Base-by-base conservation (phyloP, 1,140 invertebrate genomes). In the Sipha flava region DNA sequence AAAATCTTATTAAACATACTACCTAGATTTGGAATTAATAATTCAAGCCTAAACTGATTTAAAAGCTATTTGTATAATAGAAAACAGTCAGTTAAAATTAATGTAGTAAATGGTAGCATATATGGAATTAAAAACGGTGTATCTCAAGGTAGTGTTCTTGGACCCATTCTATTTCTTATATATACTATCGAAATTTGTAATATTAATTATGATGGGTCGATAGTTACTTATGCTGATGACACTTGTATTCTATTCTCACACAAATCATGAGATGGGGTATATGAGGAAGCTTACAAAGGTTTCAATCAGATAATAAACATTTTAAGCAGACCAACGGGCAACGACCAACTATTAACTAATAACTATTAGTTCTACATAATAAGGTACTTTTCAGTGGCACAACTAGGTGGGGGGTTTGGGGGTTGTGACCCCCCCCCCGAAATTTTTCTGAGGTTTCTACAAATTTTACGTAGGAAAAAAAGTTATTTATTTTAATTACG, bases 1-100 rank as follows among this genome's bases (percentile, higher is more conserved):
- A 21, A 45, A 62, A 81, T 52, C 47, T 81, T 18, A 29, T 81
- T 57, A 37, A 54, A 75, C 3, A 81, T 79, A 70, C 18, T 81
- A 23, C 34, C 23, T 21, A 62, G 40, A 16, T 54, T 54, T 29
- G 73, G 73, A 29, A 57, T 81, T 12, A 45, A 57, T 26, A 62
- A 59, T 29, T 34, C 2, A 9, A 37, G 16, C 29, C 31, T 64
- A 47, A 54, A 68, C 2, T 81, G 79, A 49, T 81, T 81, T 21
- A 64, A 59, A 43, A 54, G 10, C 34, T 80, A 81, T 29, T 59
- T 79, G 18, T 43, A 34, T 10, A 49, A 68, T 70, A 64, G 75
- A 64, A 64, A 34, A n/a, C 80, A 79, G 31, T n/a, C 16, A 47
- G 47, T 81, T 1, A 79, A 68, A 79, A 59, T 75, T 12, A 52